phyloP scores from a whole-genome alignment of 2,888 invertebrate species.

The Drosophila paracracens region DNA sequence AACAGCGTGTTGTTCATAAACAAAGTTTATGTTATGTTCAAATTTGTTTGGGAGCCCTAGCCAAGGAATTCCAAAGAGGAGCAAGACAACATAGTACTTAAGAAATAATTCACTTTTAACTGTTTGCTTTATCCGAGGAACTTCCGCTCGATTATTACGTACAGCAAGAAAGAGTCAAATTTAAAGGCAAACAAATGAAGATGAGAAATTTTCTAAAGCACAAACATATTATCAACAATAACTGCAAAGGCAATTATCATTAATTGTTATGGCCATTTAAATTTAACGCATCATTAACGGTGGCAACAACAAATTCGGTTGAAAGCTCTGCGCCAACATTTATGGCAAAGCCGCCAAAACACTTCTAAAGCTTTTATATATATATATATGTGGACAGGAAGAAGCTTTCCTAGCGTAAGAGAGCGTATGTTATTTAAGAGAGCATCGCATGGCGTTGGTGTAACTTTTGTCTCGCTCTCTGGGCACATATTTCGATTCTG shows the following conservation, averaged over 20 bases:
- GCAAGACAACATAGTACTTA: not conserved
- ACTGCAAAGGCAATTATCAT: constrained; percentile 75
- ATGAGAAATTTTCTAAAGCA: constrained; percentile 34
- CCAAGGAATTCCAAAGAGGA: too few relatives aligned
- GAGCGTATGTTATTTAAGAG: constrained; percentile 46
- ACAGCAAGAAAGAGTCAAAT: constrained; percentile 1
- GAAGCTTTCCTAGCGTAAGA: constrained; percentile 48
- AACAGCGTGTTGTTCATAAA: not conserved
- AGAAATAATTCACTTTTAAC: constrained; percentile 6
- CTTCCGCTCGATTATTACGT: not conserved
- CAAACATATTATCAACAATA: constrained; percentile 72
- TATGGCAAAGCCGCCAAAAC: constrained; percentile 36
- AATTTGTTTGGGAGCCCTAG: not conserved
- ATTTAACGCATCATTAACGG: constrained; percentile 80
- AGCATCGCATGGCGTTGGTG: constrained; percentile 44
- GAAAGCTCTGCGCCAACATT: constrained; percentile 46
- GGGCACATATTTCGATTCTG: not conserved
- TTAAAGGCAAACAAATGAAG: constrained; percentile 27
- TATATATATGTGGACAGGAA: not conserved
- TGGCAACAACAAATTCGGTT: constrained; percentile 25
- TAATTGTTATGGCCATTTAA: constrained; percentile 79
- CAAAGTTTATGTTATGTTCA: not conserved
- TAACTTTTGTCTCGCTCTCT: constrained; percentile 24
- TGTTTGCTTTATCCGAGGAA: not conserved
- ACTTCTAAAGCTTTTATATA: constrained; percentile 38